Base-by-base conservation (phyloP, 2,113 vertebrate genomes). In the Xenus cinereus region DNA sequence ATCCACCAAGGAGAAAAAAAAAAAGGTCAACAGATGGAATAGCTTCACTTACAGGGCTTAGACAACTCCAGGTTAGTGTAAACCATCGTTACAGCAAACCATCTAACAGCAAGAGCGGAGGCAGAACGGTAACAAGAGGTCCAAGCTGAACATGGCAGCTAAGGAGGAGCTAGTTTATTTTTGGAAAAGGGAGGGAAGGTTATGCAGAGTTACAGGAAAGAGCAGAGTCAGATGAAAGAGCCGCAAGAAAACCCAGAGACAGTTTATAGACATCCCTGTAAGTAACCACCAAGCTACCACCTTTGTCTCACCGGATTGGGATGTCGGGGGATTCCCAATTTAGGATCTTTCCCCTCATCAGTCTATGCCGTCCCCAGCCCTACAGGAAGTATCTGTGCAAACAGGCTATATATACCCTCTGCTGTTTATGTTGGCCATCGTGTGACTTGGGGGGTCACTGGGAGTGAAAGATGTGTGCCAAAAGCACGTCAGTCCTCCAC, bases 311-410 rank as follows among this genome's bases (percentile, higher is more conserved):
- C 46, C 0, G 6, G 87, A 84, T 76, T 78, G 63, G 85, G 83
- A 87, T 50, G 81, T 83, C 90, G 90, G 1, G 30, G 71, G 75
- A 80, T 85, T 96, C 87, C 84, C 87, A 93, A 4, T 43, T 91
- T 91, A 95, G 87, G 90, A 85, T 82, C 71, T 91, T 81, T 94
- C 71, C 93, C 90, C 86, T 95, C 95, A 90, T 87, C 79, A 84
- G 63, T 76, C 91, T 92, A 41, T 46, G 79, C 62, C 11, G 15
- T 59, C 87, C 79, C 54, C 84, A 92, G 77, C 37, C 13, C 95
- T 94, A 92, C 95, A 97, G 96, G 92, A 97, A 96, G 13, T 94
- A 76, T 74, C 91, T 92, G 56, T 2, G 15, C 88, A 88, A 95
- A 95, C 83, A 95, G 37, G 57, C 87, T 95, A 95, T 95, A 94